These are phyloP conservation scores for Sphaerophoria taeniata DNA, from an alignment of 2,888 invertebrate species.

Conservation along the genomic window DNA sequence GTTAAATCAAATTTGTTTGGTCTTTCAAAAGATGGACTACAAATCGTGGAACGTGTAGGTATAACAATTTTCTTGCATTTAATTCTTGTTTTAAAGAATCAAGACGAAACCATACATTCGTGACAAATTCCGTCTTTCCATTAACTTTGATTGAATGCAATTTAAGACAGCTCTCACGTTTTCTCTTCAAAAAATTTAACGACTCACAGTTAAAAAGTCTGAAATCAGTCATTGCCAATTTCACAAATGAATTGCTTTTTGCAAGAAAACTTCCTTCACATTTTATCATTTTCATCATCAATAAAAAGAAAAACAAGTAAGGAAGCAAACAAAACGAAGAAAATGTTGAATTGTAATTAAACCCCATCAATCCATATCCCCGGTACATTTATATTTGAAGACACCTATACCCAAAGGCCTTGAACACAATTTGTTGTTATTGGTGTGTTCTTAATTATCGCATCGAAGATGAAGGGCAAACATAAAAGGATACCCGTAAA, in stretches of 20 bases:
- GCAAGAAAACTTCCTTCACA: no score
- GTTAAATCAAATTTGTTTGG: no score
- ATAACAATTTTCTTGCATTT: no score
- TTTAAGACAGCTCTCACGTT: constrained; percentile 13
- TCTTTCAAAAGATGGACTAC: no score
- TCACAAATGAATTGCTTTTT: constrained; percentile 8
- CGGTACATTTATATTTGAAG: neutral
- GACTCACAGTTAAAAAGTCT: neutral
- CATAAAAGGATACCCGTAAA: constrained; percentile 11
- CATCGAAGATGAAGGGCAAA: neutral
- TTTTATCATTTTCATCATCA: constrained; percentile 10
- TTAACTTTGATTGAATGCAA: constrained; percentile 7
- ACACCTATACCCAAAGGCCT: constrained; percentile 15
- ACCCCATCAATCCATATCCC: constrained; percentile 1
- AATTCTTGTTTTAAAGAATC: no score
- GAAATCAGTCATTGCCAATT: constrained; percentile 18
- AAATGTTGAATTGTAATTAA: constrained; percentile 21
- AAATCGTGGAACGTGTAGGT: no score
- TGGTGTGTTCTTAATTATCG: constrained; percentile 21
- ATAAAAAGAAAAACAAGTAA: neutral
- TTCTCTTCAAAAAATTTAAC: neutral
- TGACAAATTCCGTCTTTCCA: neutral
- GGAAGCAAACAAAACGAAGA: neutral
- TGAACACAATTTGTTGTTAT: constrained; percentile 5
- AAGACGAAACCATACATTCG: no score